A percentile compares a stretch with the other conserved stretches of the same genome.
Conservation (phyloP, 2,797 vertebrate species). For the Anableps anableps region DNA sequence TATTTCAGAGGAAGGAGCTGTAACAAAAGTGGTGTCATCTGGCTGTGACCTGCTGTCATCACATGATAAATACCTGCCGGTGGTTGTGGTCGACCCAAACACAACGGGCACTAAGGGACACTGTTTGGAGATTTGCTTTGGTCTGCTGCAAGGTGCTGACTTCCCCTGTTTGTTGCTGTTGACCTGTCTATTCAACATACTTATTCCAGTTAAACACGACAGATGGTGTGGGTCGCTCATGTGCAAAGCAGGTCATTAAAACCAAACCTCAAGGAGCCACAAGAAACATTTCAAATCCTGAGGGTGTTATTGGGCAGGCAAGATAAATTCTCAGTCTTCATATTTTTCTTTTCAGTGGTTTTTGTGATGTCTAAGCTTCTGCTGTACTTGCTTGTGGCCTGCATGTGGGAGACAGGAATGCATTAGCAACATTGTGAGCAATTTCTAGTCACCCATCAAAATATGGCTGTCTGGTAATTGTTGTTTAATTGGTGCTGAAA, state of each 20-base stretch:
- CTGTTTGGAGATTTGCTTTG: conserved; percentile 51
- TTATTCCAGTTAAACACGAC: conserved; percentile 84
- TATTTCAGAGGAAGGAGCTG: conserved; percentile 35
- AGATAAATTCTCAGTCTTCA: conserved; percentile 19
- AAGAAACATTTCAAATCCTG: conserved; percentile 74
- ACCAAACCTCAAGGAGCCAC: conserved; percentile 64
- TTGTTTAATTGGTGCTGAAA: conserved; percentile 78
- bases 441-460: conserved; percentile 64
- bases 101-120: conserved; percentile 42
- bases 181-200: conserved; percentile 75
- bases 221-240: conserved; percentile 81
- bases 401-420: conserved; percentile 40
- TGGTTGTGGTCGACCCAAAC: conserved; percentile 34
- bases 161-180: conserved; percentile 77
- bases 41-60: conserved; percentile 67
- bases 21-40: conserved; percentile 43
- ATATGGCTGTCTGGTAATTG: conserved; percentile 67
- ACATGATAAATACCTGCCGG: conserved; percentile 71
- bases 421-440: conserved; percentile 54
- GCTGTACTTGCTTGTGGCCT: conserved; percentile 19
- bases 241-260: conserved; percentile 72
- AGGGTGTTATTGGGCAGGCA: conserved; percentile 60
- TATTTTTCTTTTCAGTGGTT: conserved; percentile 32
- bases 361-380: conserved; percentile 24
- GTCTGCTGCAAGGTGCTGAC: conserved; percentile 71